Conservation (phyloP, 2,797 vertebrate genomes). For the Acanthurus lineatus region DNA sequence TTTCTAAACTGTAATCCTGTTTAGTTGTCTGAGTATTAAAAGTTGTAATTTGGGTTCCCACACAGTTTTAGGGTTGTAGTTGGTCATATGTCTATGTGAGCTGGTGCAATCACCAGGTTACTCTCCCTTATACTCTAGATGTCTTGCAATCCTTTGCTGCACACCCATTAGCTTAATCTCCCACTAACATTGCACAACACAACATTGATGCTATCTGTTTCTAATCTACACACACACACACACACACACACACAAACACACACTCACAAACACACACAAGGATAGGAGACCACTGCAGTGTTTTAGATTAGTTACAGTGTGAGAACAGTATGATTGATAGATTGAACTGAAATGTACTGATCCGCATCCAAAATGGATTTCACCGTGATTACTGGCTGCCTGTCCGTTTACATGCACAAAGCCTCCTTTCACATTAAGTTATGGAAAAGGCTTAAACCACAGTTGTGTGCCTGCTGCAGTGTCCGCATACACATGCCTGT, state of each 20-base stretch:
- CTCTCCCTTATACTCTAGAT: conserved; percentile 18
- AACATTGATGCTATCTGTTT: conserved; percentile 39
- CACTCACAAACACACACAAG: neutral
- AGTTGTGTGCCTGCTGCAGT: neutral
- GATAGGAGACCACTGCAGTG: conserved; percentile 29
- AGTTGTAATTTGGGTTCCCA: too few species aligned
- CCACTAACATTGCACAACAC: conserved; percentile 52
- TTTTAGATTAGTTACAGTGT: conserved; percentile 51
- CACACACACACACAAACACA: conserved; percentile 30
- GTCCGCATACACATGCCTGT: neutral
- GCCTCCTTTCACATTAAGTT: neutral
- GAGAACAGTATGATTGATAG: conserved; percentile 42
- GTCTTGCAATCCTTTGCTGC: neutral
- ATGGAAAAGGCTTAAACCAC: conserved; percentile 1
- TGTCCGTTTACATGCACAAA: neutral
- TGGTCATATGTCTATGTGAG: conserved; percentile 11
- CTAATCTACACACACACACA: conserved; percentile 38
- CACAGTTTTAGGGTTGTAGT: too few species aligned
- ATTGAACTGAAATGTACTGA: conserved; percentile 44
- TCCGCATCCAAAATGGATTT: conserved; percentile 33
- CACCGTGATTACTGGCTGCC: conserved; percentile 16
- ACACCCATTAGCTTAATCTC: conserved; percentile 36
- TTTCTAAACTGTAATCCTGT: neutral
- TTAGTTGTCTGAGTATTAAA: too few species aligned
- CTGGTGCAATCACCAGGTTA: conserved; percentile 45